Percentiles rank a stretch among this genome's conserved stretches.
Evolutionary conservation across 2,113 vertebrate genomes (phyloP).

Genomic region (Mus spicilegus): DNA sequence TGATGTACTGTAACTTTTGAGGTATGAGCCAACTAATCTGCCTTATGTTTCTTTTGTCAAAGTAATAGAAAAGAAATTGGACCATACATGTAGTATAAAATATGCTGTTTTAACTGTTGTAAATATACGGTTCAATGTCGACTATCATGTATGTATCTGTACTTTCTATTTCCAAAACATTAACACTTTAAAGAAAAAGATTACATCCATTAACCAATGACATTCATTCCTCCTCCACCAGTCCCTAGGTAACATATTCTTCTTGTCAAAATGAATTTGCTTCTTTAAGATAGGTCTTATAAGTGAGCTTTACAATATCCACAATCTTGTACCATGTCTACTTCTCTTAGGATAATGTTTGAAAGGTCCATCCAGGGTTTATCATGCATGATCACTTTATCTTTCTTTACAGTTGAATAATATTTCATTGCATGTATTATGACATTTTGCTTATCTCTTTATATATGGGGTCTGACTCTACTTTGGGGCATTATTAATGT

Average conservation of each 20-base stretch:
- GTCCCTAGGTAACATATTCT: not conserved
- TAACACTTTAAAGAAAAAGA: not conserved
- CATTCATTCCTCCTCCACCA: not conserved
- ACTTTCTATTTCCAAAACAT: not conserved
- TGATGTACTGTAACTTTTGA: not conserved
- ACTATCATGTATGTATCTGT: not conserved
- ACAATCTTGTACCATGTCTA: not conserved
- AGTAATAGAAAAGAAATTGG: not conserved
- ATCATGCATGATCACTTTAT: not conserved
- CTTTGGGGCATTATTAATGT: not conserved
- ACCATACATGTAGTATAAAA: not conserved
- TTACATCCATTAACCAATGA: not conserved
- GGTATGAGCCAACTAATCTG: not conserved
- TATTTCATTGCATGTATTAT: not conserved
- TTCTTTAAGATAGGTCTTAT: not conserved
- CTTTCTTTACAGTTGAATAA: not conserved
- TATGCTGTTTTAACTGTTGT: not conserved
- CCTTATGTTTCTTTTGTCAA: not conserved
- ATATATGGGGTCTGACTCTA: not conserved
- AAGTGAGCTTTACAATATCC: not conserved
- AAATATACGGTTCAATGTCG: not conserved
- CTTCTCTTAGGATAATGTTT: not conserved
- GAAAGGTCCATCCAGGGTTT: not conserved
- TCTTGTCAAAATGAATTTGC: not conserved
- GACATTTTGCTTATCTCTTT: not conserved